Evolutionary conservation across 2,888 invertebrate genomes (phyloP).

Genomic region (Caenorhabditis japonica): DNA sequence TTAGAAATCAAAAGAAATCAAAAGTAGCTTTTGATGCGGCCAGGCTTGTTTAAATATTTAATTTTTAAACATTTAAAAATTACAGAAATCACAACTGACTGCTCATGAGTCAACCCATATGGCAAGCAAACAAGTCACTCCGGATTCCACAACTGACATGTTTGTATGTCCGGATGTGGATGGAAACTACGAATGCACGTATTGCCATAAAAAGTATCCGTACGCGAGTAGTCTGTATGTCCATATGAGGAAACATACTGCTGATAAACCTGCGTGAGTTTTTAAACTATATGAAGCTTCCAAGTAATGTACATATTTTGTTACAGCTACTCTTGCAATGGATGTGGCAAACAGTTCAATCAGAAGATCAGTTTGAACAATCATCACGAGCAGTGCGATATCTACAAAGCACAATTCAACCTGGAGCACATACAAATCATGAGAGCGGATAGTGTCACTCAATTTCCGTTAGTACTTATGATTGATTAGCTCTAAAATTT

Average conservation of each 20-base stretch:
- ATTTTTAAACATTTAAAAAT: background rate
- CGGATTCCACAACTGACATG: constrained; percentile 12
- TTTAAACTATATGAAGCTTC: constrained; percentile 70
- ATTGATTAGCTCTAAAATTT: background rate
- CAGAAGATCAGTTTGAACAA: constrained; percentile 74
- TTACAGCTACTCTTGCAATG: constrained; percentile 67
- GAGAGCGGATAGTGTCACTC: constrained; percentile 22
- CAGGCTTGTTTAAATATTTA: no score
- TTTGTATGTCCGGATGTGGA: constrained; percentile 3
- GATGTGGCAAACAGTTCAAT: constrained; percentile 73
- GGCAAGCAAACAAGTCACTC: constrained; percentile 5
- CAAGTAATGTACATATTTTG: no score
- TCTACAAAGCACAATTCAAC: constrained; percentile 16
- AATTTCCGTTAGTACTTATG: constrained; percentile 24
- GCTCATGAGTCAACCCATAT: constrained; percentile 76
- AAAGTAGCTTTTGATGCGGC: no score
- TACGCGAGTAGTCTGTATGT: constrained; percentile 75
- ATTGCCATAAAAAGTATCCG: constrained; percentile 75
- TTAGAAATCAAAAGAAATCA: no score
- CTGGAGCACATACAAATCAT: constrained; percentile 10
- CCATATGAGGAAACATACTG: constrained; percentile 76
- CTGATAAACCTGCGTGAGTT: constrained; percentile 72
- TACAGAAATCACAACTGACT: constrained; percentile 76
- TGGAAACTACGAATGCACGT: constrained; percentile 65
- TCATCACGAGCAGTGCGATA: constrained; percentile 74